phyloP scores from a whole-genome alignment of 92 coral and sea anemone species.

The Actinostola sp. region DNA sequence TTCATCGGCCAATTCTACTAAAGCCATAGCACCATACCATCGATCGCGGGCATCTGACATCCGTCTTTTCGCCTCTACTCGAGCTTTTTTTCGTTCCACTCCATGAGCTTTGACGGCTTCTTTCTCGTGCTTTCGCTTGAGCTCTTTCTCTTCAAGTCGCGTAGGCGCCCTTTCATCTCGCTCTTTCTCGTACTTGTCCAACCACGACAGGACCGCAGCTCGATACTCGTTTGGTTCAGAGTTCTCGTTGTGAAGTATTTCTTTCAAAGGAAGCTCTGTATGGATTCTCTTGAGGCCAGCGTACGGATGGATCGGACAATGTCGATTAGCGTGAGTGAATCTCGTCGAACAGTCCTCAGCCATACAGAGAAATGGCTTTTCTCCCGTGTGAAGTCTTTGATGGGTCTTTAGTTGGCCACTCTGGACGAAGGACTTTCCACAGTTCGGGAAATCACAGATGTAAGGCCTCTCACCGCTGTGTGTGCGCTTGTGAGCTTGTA shows the following conservation, averaged over 20 bases:
- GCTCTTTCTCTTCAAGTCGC: constrained; percentile 64
- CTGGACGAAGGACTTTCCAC: constrained; percentile 98
- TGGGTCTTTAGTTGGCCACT: constrained; percentile 99
- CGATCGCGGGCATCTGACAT: constrained; percentile 93
- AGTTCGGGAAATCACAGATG: constrained; percentile 96
- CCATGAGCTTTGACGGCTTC: constrained; percentile 74
- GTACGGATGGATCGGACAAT: constrained; percentile 90
- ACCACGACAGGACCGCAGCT: constrained; percentile 87
- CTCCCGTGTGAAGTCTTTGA: constrained; percentile 95
- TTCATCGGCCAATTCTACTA: constrained; percentile 91
- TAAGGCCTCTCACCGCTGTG: constrained; percentile 99
- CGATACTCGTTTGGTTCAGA: constrained; percentile 94
- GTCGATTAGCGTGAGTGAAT: constrained; percentile 98
- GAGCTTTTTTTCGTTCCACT: constrained; percentile 83
- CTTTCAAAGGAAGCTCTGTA: constrained; percentile 88
- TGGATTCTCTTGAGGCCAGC: constrained; percentile 81
- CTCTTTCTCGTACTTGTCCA: constrained; percentile 87
- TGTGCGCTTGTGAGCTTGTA: constrained; percentile 99
- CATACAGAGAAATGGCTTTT: constrained; percentile 92
- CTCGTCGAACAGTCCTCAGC: constrained; percentile 88
- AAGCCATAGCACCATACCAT: constrained; percentile 99
- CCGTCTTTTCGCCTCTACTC: constrained; percentile 82
- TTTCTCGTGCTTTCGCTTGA: constrained; percentile 67
- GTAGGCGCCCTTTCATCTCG: constrained; percentile 80
- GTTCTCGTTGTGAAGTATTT: constrained; percentile 87